Evolutionary conservation across 1,140 invertebrate species (phyloP).

Genomic region (Papilio helenus): DNA sequence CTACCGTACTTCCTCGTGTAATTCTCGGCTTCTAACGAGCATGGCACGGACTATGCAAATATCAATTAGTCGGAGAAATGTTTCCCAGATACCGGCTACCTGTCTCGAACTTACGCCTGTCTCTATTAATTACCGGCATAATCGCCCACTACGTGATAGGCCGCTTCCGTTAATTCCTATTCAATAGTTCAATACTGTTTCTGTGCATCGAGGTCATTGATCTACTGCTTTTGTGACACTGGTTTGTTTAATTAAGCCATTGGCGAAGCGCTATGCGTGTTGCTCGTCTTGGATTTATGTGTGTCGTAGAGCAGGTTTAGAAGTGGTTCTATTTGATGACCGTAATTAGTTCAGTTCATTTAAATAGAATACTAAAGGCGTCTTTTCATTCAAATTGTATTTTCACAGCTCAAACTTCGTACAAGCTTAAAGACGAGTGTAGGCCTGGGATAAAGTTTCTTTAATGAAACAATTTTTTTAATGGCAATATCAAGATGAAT

Average conservation of each 20-base stretch:
- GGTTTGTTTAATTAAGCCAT: constrained; percentile 36
- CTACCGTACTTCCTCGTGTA: constrained; percentile 54
- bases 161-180: constrained; percentile 51
- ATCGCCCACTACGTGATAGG: constrained; percentile 59
- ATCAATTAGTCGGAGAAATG: constrained; percentile 68
- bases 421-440: neutral
- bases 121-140: constrained; percentile 65
- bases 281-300: neutral
- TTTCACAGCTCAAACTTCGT: neutral
- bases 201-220: constrained; percentile 28
- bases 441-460: neutral
- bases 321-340: neutral
- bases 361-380: neutral
- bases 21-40: constrained; percentile 54
- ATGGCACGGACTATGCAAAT: constrained; percentile 58
- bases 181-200: constrained; percentile 31
- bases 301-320: constrained; percentile 17
- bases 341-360: constrained; percentile 1
- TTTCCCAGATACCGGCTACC: constrained; percentile 56
- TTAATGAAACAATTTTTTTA: neutral
- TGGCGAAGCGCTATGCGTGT: constrained; percentile 29
- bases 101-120: constrained; percentile 51
- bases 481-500: neutral
- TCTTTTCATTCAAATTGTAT: neutral
- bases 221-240: constrained; percentile 25